A percentile compares a stretch with the other conserved stretches of the same genome.
These are phyloP conservation scores for Gryon sp. DNA, from an alignment of 1,140 invertebrate genomes.

Conservation along the genomic window DNA sequence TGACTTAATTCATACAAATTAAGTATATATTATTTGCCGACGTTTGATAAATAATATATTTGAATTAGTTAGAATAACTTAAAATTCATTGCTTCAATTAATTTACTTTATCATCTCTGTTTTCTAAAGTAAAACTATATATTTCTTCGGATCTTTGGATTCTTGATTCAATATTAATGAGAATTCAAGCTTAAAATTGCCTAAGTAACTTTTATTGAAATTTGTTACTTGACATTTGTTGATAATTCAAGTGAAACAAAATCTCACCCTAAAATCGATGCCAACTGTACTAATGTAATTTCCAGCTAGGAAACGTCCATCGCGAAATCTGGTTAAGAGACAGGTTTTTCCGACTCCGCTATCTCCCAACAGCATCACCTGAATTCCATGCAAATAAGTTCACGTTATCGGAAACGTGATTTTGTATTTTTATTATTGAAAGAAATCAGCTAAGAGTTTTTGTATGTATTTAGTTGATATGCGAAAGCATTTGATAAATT, in stretches of 20 bases:
- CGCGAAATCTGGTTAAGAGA: slow-evolving; percentile 90
- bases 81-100: too few species aligned
- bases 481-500: too few species aligned
- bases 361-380: slow-evolving; percentile 94
- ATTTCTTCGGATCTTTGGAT: too few species aligned
- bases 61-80: too few species aligned
- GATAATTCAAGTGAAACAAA: slow-evolving; percentile 14
- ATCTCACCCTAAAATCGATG: slow-evolving; percentile 95
- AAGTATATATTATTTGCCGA: too few species aligned
- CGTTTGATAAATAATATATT: too few species aligned
- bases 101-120: too few species aligned
- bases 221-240: slow-evolving; percentile 3
- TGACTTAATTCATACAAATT: too few species aligned
- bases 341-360: slow-evolving; percentile 95
- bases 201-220: too few species aligned
- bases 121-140: too few species aligned
- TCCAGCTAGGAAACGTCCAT: slow-evolving; percentile 91
- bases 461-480: neutral
- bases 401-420: slow-evolving; percentile 49
- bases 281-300: slow-evolving; percentile 97
- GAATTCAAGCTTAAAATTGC: too few species aligned
- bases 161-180: too few species aligned
- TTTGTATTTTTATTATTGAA: slow-evolving; percentile 43
- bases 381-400: slow-evolving; percentile 57
- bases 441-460: slow-evolving; percentile 25